Evolutionary conservation across 2,797 vertebrate genomes (phyloP).

Genomic region (Coreius guichenoti): DNA sequence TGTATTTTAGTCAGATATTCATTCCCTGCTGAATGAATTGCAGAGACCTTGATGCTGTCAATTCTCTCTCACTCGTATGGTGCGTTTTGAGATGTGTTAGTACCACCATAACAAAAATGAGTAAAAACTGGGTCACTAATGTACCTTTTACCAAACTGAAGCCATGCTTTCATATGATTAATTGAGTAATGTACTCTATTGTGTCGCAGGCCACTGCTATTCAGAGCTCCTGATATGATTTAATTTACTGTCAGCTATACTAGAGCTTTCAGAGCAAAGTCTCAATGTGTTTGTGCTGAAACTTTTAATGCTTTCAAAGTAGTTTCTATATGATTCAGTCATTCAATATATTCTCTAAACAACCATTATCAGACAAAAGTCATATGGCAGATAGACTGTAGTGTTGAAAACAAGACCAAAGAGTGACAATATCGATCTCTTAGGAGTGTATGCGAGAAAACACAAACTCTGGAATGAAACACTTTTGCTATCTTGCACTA

Average conservation of each 20-base stretch:
- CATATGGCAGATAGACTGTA: not conserved
- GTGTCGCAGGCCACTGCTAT: not conserved
- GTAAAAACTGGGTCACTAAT: not conserved
- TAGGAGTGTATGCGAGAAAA: not conserved
- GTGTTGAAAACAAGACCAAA: slow-evolving; percentile 13
- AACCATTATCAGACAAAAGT: not conserved
- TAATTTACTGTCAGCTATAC: slow-evolving; percentile 16
- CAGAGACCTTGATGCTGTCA: not conserved
- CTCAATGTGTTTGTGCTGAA: not conserved
- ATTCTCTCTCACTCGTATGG: not conserved
- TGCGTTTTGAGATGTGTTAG: not conserved
- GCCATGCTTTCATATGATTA: not conserved
- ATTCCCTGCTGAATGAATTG: not conserved
- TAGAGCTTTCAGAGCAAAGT: not conserved
- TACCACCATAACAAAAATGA: not conserved
- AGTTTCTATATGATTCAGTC: not conserved
- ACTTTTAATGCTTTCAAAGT: not conserved
- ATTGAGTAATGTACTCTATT: slow-evolving; percentile 11
- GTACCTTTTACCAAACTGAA: not conserved
- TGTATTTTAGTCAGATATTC: not conserved
- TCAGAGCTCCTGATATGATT: slow-evolving; percentile 13
- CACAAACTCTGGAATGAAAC: not conserved
- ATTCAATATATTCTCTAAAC: not conserved
- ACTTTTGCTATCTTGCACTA: not conserved
- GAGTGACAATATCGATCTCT: not conserved